Conservation (phyloP, 2,113 vertebrate species). For the Poeciliopsis occidentalis region DNA sequence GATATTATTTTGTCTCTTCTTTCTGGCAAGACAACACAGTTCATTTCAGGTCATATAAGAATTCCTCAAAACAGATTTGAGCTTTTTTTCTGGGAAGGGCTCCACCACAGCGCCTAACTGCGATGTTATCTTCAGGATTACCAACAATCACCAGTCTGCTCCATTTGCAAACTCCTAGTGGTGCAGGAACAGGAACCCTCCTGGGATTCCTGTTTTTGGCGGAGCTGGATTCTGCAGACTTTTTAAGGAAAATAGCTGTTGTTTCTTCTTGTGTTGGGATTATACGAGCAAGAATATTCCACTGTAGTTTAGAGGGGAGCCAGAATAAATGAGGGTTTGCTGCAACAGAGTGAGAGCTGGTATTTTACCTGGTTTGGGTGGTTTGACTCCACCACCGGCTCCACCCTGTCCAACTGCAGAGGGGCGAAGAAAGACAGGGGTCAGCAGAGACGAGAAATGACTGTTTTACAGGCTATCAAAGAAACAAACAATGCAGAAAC, state of each 20-base stretch:
- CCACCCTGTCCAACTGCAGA: constrained; percentile 61
- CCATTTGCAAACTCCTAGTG: constrained; percentile 31
- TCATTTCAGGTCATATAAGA: constrained; percentile 25
- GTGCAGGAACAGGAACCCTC: constrained; percentile 13
- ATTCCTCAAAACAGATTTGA: constrained; percentile 19
- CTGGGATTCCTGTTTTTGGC: not conserved
- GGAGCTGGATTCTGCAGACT: not conserved
- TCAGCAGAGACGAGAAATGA: constrained; percentile 8
- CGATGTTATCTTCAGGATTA: constrained; percentile 48
- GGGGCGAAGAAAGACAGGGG: constrained; percentile 59
- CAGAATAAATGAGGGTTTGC: not conserved
- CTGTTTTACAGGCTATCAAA: not conserved
- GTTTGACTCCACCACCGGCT: constrained; percentile 67
- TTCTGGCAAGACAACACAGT: not conserved
- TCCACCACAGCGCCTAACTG: constrained; percentile 26
- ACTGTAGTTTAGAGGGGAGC: not conserved
- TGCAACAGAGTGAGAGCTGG: not conserved
- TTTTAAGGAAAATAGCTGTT: not conserved
- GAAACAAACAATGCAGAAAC: not conserved
- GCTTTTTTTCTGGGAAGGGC: constrained; percentile 21
- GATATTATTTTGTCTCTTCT: not conserved
- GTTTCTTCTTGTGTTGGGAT: not conserved
- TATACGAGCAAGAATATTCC: not conserved
- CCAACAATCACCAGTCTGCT: constrained; percentile 30
- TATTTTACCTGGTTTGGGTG: constrained; percentile 76